phyloP scores from a whole-genome alignment of 2,797 vertebrate species.

The Lepilemur septentrionalis region DNA sequence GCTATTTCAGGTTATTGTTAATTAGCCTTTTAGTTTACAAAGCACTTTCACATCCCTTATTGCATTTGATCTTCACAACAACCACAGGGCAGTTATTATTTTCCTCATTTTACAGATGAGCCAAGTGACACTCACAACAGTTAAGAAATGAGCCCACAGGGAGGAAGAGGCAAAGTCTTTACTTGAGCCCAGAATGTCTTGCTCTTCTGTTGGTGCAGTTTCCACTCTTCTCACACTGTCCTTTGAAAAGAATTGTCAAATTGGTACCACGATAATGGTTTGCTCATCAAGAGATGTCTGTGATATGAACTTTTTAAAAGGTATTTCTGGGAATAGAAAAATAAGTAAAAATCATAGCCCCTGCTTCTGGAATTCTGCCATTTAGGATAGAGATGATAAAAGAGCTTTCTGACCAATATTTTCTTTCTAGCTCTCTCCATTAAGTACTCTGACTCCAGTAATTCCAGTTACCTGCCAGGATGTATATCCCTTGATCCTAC shows the following conservation, averaged over 20 bases:
- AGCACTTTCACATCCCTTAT: slow-evolving; percentile 46
- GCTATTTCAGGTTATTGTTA: slow-evolving; percentile 61
- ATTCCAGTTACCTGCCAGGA: neutral
- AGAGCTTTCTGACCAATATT: neutral
- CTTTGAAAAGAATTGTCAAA: neutral
- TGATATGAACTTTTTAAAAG: neutral
- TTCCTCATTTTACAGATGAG: slow-evolving; percentile 37
- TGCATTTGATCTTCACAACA: slow-evolving; percentile 53
- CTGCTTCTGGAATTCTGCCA: neutral
- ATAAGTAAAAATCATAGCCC: neutral
- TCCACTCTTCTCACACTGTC: neutral
- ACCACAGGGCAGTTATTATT: neutral
- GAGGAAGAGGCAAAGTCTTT: neutral
- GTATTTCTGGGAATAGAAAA: neutral
- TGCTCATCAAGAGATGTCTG: neutral
- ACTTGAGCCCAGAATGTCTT: neutral
- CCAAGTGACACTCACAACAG: neutral
- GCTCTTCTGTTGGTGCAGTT: neutral
- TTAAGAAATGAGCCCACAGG: neutral
- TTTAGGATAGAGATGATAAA: neutral
- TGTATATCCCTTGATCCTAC: neutral
- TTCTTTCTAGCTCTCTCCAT: neutral
- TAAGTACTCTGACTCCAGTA: neutral
- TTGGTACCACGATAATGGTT: neutral
- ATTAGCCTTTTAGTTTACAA: slow-evolving; percentile 65